phyloP scores from a whole-genome alignment of 2,113 vertebrate genomes.

The Grantiella picta region DNA sequence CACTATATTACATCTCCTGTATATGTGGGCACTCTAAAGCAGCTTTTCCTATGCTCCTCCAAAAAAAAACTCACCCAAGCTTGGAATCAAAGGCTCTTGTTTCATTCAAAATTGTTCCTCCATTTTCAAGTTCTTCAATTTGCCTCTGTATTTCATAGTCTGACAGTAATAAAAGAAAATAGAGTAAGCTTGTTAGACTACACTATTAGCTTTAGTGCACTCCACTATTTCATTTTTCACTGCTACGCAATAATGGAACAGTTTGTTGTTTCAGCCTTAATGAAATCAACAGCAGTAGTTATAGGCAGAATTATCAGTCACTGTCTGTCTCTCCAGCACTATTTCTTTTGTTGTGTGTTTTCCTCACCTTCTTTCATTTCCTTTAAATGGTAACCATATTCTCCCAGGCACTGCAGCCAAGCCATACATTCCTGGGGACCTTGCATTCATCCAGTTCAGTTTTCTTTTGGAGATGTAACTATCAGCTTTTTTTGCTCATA shows the following conservation, averaged over 20 bases:
- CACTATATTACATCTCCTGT: not conserved
- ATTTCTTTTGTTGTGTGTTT: not conserved
- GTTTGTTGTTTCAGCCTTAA: conserved; percentile 14
- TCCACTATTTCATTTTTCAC: conserved; percentile 37
- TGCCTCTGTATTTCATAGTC: conserved; percentile 98
- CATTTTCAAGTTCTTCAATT: conserved; percentile 82
- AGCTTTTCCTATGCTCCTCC: not conserved
- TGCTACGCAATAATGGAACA: not conserved
- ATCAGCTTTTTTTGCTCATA: not conserved
- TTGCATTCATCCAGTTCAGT: not conserved
- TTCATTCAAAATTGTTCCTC: conserved; percentile 88
- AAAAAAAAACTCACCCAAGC: conserved; percentile 83
- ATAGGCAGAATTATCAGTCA: not conserved
- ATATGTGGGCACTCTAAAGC: not conserved
- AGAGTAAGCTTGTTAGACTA: not conserved
- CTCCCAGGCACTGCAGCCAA: not conserved
- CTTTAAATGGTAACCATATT: conserved; percentile 1
- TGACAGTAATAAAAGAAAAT: conserved; percentile 64
- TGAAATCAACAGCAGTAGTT: conserved; percentile 28
- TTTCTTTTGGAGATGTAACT: not conserved
- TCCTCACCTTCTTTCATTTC: not conserved
- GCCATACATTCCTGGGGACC: not conserved
- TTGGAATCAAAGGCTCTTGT: conserved; percentile 91
- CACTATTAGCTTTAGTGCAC: not conserved
- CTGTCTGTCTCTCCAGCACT: not conserved